A percentile compares a stretch with the other conserved stretches of the same genome.
Evolutionary conservation across 2,888 invertebrate genomes (phyloP).

Genomic region (Adela reaumurella): DNA sequence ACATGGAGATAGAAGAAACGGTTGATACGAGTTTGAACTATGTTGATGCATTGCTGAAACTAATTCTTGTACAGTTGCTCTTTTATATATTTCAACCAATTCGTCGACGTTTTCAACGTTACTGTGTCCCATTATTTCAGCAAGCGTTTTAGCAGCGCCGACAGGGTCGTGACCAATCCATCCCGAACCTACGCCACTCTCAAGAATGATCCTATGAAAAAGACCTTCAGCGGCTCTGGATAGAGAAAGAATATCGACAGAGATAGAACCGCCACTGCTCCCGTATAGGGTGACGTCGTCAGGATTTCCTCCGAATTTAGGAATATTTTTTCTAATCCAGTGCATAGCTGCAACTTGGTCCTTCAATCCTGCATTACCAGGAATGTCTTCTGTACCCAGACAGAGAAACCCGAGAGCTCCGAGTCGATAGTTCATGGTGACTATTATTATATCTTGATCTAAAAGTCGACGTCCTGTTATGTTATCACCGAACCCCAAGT

Average conservation of each 20-base stretch:
- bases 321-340: slow-evolving; percentile 35
- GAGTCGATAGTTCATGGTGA: slow-evolving; percentile 8
- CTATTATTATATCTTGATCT: neutral
- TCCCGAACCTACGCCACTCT: slow-evolving; percentile 1
- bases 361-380: slow-evolving; percentile 8
- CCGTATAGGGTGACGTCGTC: slow-evolving; percentile 3
- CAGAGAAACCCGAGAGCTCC: slow-evolving; percentile 9
- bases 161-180: neutral
- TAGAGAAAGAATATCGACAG: neutral
- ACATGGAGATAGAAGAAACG: neutral
- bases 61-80: neutral
- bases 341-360: slow-evolving; percentile 4
- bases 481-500: neutral
- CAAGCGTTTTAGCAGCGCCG: neutral
- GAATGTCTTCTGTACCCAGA: slow-evolving; percentile 8
- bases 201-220: slow-evolving; percentile 2
- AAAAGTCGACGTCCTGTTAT: neutral
- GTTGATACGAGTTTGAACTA: neutral
- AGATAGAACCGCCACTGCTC: neutral
- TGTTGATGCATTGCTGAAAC: too few species aligned
- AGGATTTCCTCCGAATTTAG: slow-evolving; percentile 35
- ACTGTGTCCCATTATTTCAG: neutral
- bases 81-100: slow-evolving; percentile 1
- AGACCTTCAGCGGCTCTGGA: slow-evolving; percentile 1
- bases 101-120: slow-evolving; percentile 1